These are phyloP conservation scores for Spilarctia lutea DNA, from an alignment of 2,888 invertebrate species.

Conservation along the genomic window DNA sequence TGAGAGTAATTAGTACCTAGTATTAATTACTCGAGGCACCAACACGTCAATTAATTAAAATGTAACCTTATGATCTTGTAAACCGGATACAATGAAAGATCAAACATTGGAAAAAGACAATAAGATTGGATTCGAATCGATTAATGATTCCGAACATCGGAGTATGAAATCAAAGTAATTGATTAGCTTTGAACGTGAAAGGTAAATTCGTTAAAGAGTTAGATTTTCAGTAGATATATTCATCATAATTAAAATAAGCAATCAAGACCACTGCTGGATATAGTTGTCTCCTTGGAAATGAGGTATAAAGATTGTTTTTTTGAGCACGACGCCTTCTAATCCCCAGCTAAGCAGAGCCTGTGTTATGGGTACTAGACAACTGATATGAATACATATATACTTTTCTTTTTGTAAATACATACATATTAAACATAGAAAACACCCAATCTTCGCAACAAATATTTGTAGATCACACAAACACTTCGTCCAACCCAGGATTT, in stretches of 20 bases:
- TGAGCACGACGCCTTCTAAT: too few relatives aligned
- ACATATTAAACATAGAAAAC: too few relatives aligned
- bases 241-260: neutral
- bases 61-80: conserved; percentile 46
- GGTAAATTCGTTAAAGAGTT: neutral
- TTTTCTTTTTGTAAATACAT: too few relatives aligned
- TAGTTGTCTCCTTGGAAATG: too few relatives aligned
- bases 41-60: conserved; percentile 43
- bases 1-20: conserved; percentile 15
- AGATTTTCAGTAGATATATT: neutral
- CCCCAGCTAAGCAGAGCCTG: too few relatives aligned
- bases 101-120: conserved; percentile 37
- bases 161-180: conserved; percentile 5
- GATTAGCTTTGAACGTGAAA: conserved; percentile 5
- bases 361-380: too few relatives aligned
- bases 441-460: too few relatives aligned
- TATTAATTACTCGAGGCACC: conserved; percentile 22
- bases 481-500: too few relatives aligned
- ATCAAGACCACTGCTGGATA: too few relatives aligned
- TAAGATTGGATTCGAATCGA: conserved; percentile 48
- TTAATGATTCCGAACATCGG: conserved; percentile 28
- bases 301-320: too few relatives aligned
- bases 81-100: conserved; percentile 42
- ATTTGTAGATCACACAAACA: too few relatives aligned
- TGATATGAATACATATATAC: too few relatives aligned